phyloP scores from a whole-genome alignment of 2,888 invertebrate species.

The Heliconius ethilla region DNA sequence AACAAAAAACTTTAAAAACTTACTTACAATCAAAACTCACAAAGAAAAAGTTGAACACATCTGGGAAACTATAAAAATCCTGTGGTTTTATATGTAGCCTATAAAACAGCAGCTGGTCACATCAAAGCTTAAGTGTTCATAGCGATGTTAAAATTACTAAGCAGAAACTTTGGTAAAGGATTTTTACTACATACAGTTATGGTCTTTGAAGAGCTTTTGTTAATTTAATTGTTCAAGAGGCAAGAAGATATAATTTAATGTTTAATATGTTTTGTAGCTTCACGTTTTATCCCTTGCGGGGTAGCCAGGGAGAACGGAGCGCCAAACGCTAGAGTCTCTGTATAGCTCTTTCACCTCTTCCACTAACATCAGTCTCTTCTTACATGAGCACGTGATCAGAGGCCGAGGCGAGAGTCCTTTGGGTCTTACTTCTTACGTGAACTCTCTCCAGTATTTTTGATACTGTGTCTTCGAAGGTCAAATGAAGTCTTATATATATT shows the following conservation, averaged over 20 bases:
- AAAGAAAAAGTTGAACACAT: constrained; percentile 35
- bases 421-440: too few species aligned
- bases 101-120: constrained; percentile 56
- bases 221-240: too few species aligned
- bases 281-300: too few species aligned
- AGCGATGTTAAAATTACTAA: constrained; percentile 56
- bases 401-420: too few species aligned
- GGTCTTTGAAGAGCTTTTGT: background rate
- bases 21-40: background rate
- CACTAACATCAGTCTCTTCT: too few species aligned
- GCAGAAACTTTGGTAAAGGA: constrained; percentile 26
- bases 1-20: background rate
- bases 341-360: too few species aligned
- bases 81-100: constrained; percentile 58
- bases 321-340: too few species aligned
- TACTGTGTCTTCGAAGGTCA: too few species aligned
- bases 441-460: too few species aligned
- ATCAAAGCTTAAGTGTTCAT: constrained; percentile 58
- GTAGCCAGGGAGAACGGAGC: too few species aligned
- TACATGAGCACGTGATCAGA: too few species aligned
- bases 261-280: background rate
- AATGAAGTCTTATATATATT: too few species aligned
- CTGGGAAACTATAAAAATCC: constrained; percentile 61
- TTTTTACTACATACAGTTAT: constrained; percentile 39
- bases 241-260: background rate